Conservation (phyloP, 2,888 invertebrate species). For the Euplexia lucipara region DNA sequence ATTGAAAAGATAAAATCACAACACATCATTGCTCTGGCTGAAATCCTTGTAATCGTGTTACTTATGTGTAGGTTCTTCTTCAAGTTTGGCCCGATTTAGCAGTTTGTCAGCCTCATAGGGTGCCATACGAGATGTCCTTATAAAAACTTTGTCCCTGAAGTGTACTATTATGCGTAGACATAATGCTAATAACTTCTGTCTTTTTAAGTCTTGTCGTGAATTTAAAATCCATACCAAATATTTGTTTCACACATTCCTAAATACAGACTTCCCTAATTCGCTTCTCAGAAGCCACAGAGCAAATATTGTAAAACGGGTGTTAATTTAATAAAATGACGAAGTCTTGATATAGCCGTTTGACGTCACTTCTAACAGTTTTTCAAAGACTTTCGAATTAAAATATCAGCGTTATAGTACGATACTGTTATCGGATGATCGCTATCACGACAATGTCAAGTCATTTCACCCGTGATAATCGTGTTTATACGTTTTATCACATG, state of each 20-base stretch:
- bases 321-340: constrained; percentile 26
- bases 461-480: constrained; percentile 19
- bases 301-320: constrained; percentile 18
- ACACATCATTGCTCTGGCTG: too few relatives aligned
- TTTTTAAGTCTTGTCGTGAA: neutral
- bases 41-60: too few relatives aligned
- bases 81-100: too few relatives aligned
- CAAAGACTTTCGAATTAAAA: neutral
- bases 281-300: neutral
- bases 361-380: neutral
- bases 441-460: constrained; percentile 8
- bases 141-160: too few relatives aligned
- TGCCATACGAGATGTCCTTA: too few relatives aligned
- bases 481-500: constrained; percentile 14
- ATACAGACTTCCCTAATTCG: neutral
- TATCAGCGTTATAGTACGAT: constrained; percentile 1
- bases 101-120: too few relatives aligned
- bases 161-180: too few relatives aligned
- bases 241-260: constrained; percentile 30
- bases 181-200: neutral
- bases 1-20: too few relatives aligned
- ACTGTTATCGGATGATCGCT: constrained; percentile 23
- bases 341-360: neutral
- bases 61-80: too few relatives aligned
- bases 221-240: neutral